Evolutionary conservation across 37 sponge, comb jelly and placozoan genomes (phyloP).

Genomic region (Ianthella basta): DNA sequence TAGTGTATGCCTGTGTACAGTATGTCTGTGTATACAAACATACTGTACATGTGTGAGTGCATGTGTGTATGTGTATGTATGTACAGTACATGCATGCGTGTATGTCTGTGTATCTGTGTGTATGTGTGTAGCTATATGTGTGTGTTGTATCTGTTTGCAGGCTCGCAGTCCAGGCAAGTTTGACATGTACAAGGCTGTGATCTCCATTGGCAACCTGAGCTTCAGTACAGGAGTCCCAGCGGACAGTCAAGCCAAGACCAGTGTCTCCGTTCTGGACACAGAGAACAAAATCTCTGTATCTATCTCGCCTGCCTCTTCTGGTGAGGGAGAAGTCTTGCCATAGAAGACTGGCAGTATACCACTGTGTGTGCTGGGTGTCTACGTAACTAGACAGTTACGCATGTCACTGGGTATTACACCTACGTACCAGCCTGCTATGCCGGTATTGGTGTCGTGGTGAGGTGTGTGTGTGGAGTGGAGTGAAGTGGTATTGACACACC

Average conservation of each 20-base stretch:
- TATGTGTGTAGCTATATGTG: background rate
- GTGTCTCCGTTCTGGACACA: background rate
- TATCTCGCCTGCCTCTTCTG: background rate
- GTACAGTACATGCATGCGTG: background rate
- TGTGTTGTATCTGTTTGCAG: background rate
- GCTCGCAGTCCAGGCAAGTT: background rate
- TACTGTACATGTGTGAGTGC: conserved; percentile 9
- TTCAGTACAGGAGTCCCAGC: background rate
- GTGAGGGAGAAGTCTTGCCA: too few species aligned
- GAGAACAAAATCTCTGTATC: background rate
- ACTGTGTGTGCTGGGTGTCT: too few species aligned
- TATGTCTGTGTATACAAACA: conserved; percentile 6
- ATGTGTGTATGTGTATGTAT: conserved; percentile 27
- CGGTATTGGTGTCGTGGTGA: too few species aligned
- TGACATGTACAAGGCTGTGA: background rate
- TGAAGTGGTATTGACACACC: too few species aligned
- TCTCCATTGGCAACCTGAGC: background rate
- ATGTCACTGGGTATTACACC: too few species aligned
- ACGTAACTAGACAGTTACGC: too few species aligned
- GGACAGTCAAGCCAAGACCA: background rate
- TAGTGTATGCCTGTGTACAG: conserved; percentile 14
- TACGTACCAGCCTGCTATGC: too few species aligned
- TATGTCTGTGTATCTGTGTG: background rate
- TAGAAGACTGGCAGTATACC: too few species aligned
- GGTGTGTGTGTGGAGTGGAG: too few species aligned